phyloP scores from a whole-genome alignment of 1,140 invertebrate species.

The Drosophila takahashii region DNA sequence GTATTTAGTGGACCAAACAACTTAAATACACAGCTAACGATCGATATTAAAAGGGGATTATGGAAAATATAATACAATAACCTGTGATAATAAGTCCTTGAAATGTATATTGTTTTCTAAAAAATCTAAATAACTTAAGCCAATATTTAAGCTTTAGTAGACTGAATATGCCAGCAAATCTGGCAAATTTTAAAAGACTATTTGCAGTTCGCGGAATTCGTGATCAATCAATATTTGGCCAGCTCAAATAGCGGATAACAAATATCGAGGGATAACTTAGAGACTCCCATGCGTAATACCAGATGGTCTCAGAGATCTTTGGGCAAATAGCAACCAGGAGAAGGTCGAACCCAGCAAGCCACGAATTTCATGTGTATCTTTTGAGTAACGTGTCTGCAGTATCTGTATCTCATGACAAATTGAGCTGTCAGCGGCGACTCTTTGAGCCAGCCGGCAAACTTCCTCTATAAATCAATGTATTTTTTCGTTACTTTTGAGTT shows the following conservation, averaged over 20 bases:
- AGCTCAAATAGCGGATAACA: conserved; percentile 28
- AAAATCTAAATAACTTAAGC: neutral
- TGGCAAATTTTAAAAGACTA: neutral
- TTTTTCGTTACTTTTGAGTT: conserved; percentile 21
- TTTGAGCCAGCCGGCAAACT: conserved; percentile 49
- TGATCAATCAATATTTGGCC: conserved; percentile 57
- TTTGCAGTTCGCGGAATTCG: conserved; percentile 51
- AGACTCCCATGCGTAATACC: conserved; percentile 70
- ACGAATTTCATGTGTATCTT: conserved; percentile 34
- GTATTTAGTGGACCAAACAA: neutral
- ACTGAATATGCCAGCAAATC: conserved; percentile 9
- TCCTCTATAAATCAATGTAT: conserved; percentile 60
- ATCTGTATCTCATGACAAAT: conserved; percentile 65
- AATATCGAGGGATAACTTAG: conserved; percentile 24
- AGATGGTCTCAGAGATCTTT: conserved; percentile 48
- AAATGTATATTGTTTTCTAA: too few species aligned
- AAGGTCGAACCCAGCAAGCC: conserved; percentile 37
- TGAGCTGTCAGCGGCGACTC: conserved; percentile 72
- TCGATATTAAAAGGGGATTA: conserved; percentile 1
- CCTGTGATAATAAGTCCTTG: too few species aligned
- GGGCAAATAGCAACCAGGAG: conserved; percentile 42
- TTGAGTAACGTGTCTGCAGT: conserved; percentile 20
- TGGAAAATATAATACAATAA: too few species aligned
- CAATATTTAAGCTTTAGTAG: conserved; percentile 5
- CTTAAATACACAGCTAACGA: neutral